Percentiles rank a stretch among this genome's conserved stretches.
phyloP scores from a whole-genome alignment of 2,113 vertebrate genomes.

The Calidris pygmaea region DNA sequence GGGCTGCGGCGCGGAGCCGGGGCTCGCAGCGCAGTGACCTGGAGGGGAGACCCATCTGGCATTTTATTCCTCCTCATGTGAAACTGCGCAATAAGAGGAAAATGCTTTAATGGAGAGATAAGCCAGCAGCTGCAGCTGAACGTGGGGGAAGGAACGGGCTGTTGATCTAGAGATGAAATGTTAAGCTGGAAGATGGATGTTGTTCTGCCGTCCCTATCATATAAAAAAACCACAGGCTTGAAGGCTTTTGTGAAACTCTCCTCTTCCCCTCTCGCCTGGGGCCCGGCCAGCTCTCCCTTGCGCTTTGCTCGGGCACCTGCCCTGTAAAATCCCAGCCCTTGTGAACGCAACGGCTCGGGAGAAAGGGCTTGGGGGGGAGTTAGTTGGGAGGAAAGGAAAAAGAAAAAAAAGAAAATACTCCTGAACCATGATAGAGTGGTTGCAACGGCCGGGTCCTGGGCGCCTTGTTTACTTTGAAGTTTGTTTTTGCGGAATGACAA shows the following conservation, averaged over 20 bases:
- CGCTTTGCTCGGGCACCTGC: constrained; percentile 9
- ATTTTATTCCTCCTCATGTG: not conserved
- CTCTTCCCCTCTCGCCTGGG: not conserved
- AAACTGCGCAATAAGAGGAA: not conserved
- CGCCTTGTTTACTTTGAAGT: constrained; percentile 39
- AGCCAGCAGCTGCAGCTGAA: constrained; percentile 41
- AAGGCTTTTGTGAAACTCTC: not conserved
- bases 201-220: not conserved
- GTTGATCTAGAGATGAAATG: constrained; percentile 12
- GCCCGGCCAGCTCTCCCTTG: not conserved
- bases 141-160: not conserved
- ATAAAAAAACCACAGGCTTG: not conserved
- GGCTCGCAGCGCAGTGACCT: not conserved
- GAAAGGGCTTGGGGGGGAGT: not conserved
- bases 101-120: constrained; percentile 30
- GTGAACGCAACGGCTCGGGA: not conserved
- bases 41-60: constrained; percentile 9
- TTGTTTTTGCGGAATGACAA: not conserved
- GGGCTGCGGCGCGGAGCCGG: not conserved
- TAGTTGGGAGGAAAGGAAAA: too few relatives aligned
- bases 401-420: not conserved
- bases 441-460: not conserved
- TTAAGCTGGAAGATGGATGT: constrained; percentile 22
- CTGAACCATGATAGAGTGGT: not conserved
- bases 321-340: constrained; percentile 18